phyloP scores from a whole-genome alignment of 2,888 invertebrate species.

The Chaitophorus viminalis region DNA sequence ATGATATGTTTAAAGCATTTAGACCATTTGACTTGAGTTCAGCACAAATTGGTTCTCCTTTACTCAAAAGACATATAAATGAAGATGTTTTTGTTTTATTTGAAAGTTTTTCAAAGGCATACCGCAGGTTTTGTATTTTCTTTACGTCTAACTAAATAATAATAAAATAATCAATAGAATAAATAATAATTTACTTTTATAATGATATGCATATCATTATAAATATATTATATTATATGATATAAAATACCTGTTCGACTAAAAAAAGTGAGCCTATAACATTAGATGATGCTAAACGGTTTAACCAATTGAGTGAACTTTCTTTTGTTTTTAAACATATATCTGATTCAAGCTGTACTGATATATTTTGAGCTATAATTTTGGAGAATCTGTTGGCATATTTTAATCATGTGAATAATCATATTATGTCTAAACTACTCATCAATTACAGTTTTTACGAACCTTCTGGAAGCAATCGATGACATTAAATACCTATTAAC shows the following conservation, averaged over 20 bases:
- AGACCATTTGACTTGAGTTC: background rate
- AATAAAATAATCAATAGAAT: background rate
- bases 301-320: background rate
- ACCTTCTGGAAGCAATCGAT: slow-evolving; percentile 9
- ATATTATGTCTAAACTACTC: slow-evolving; percentile 15
- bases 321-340: background rate
- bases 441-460: background rate
- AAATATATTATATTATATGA: too few relatives aligned
- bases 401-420: background rate
- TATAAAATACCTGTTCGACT: background rate
- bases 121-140: background rate
- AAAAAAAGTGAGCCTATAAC: slow-evolving; percentile 5
- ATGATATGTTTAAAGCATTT: background rate
- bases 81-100: background rate
- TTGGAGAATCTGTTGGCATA: background rate
- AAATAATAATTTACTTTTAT: background rate
- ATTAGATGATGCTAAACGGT: background rate
- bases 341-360: slow-evolving; percentile 14
- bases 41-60: background rate
- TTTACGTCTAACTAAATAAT: background rate
- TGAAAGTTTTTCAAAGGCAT: background rate
- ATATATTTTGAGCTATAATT: background rate
- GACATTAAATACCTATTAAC: slow-evolving; percentile 19
- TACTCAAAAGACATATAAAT: background rate
- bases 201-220: background rate